Evolutionary conservation across 1,140 invertebrate genomes (phyloP).

Genomic region (Microvelia longipes): DNA sequence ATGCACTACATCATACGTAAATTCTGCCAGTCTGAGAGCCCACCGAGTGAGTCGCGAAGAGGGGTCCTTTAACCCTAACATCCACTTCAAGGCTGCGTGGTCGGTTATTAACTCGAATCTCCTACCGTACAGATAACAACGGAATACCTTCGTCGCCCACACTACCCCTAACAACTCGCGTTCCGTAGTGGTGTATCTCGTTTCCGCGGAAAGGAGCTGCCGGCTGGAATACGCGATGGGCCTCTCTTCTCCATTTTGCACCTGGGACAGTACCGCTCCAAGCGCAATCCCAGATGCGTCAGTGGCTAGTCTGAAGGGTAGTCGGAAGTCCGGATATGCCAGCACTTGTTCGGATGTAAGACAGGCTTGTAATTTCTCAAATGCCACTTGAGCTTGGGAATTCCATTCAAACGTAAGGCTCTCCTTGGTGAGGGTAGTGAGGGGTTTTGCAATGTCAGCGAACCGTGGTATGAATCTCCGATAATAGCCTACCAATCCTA

Average conservation of each 20-base stretch:
- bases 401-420: conserved; percentile 5
- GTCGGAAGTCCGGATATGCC: conserved; percentile 12
- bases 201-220: conserved; percentile 27
- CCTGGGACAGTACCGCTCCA: conserved; percentile 25
- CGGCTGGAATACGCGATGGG: conserved; percentile 28
- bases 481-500: conserved; percentile 33
- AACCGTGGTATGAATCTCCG: conserved; percentile 27
- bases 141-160: conserved; percentile 21
- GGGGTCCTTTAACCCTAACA: conserved; percentile 29
- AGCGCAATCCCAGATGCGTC: conserved; percentile 16
- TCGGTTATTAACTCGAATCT: conserved; percentile 35
- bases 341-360: neutral
- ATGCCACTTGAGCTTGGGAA: neutral
- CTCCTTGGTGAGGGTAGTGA: conserved; percentile 19
- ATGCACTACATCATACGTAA: conserved; percentile 32
- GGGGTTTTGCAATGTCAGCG: conserved; percentile 20
- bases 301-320: conserved; percentile 20
- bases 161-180: conserved; percentile 28
- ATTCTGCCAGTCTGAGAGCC: conserved; percentile 34
- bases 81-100: conserved; percentile 34
- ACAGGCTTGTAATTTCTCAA: conserved; percentile 6
- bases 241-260: neutral
- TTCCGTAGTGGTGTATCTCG: conserved; percentile 24
- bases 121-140: conserved; percentile 33
- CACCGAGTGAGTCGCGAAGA: conserved; percentile 33